phyloP scores from a whole-genome alignment of 2,888 invertebrate species.

The Ichneumon xanthorius region DNA sequence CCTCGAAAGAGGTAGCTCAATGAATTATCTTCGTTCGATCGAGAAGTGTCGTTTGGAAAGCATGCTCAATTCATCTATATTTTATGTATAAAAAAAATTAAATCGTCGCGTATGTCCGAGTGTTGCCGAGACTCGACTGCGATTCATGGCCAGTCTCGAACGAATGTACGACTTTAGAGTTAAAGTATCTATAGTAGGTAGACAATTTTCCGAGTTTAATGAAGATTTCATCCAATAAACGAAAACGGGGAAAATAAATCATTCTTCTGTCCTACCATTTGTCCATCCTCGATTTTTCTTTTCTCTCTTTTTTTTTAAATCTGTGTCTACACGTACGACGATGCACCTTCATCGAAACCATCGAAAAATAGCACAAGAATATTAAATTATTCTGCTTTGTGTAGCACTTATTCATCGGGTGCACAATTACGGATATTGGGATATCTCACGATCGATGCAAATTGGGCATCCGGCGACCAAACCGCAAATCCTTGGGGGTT shows the following conservation, averaged over 20 bases:
- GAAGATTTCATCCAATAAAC: slow-evolving; percentile 46
- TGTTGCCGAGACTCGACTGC: slow-evolving; percentile 22
- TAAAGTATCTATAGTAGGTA: slow-evolving; percentile 42
- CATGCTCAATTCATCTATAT: slow-evolving; percentile 46
- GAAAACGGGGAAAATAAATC: slow-evolving; percentile 30
- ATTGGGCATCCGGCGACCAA: background rate
- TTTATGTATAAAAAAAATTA: slow-evolving; percentile 6
- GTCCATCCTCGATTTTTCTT: slow-evolving; percentile 12
- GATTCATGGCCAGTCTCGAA: slow-evolving; percentile 37
- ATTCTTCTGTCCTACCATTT: slow-evolving; percentile 25
- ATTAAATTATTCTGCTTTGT: slow-evolving; percentile 27
- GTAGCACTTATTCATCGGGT: slow-evolving; percentile 32
- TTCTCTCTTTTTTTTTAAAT: slow-evolving; percentile 17
- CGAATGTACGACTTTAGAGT: slow-evolving; percentile 47
- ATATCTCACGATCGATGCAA: slow-evolving; percentile 34
- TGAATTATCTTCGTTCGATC: slow-evolving; percentile 43
- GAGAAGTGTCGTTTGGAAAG: slow-evolving; percentile 40
- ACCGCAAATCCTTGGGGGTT: slow-evolving; percentile 19
- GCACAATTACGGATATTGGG: slow-evolving; percentile 30
- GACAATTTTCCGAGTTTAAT: slow-evolving; percentile 40
- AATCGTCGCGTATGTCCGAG: slow-evolving; percentile 26
- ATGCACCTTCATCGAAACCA: slow-evolving; percentile 25
- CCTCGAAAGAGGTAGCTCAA: slow-evolving; percentile 41
- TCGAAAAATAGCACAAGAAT: slow-evolving; percentile 10
- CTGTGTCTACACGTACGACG: background rate